Evolutionary conservation across 2,888 invertebrate genomes (phyloP), one percentile per base, ranked within the genome.

Genomic region (Exocentrus adspersus): DNA sequence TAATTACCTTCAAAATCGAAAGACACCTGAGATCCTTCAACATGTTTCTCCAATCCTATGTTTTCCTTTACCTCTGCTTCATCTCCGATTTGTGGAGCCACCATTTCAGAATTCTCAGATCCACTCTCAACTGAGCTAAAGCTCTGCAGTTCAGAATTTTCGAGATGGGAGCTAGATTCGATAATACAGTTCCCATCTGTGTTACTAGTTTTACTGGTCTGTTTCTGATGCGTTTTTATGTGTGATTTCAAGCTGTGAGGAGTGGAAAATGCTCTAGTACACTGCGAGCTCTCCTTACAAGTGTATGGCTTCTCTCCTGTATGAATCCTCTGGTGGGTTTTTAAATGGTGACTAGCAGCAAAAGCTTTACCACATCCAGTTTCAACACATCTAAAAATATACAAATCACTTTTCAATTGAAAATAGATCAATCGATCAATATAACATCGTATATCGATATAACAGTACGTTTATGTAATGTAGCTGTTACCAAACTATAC

Each of bases 301-400:
- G 89, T 87, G 81, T 92, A 93, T 0, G 94, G 93, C 62, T 91
- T 87, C 80, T 93, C 90, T 0, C 93, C 93, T 1, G 82, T 83
- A 78, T 95, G 94, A 4, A 92, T 93, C 61, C 95, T 87, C 28
- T 88, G 87, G 79, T 97, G 97, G 0, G 95, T 95, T 84, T 96
- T 97, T 46, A 97, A 84, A 80, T 97, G 97, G 82, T 97, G 97
- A 50, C 95, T 95, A 16, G 96, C 95, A 1, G 94, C 93, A 82
- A 97, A 97, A 0, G 95, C 92, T 80, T 96, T 96, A 41, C 93
- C 94, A 80, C 97, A 97, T 3, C 92, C 93, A 68, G 90, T 88
- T 77, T 90, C 90, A 46, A 86, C 85, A 80, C 96, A 96, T 82
- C 95, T 93, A 75, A 37, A 78, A 77, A 76, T n/a, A n/a, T n/a